Base-by-base conservation (phyloP, 2,888 invertebrate genomes). In the Priocnemis perturbator region DNA sequence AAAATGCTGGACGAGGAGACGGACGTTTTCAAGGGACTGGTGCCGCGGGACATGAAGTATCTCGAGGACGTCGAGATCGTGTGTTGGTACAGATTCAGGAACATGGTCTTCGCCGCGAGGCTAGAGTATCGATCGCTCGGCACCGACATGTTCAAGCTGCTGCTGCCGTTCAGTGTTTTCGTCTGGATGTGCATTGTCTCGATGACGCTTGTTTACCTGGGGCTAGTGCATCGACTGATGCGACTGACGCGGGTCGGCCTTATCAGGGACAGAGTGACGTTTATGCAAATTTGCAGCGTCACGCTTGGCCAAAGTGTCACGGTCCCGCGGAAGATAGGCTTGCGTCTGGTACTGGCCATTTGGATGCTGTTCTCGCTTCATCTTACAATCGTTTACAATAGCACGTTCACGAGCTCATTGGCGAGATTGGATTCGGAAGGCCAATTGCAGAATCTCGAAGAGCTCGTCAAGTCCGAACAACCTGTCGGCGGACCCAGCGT, bases 371-470 rank as follows among this genome's bases (percentile, higher is more conserved):
- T 69, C 60, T 67, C 66, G 7, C 57, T 73, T 15, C 62, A 64
- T 45, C 60, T 64, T 21, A 74, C 55, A 50, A 61, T 59, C 47
- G 20, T 70, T 19, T 79, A 75, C 23, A 67, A 64, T 47, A 71
- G 77, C 52, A 69, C 66, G 17, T 76, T 76, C 63, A 77, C 74
- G 52, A 75, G 76, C 48, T 71, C 63, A 2, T 30, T 79, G 26
- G 67, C 68, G 30, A 63, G 60, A 14, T 23, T 56, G 19, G 70
- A 63, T 9, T 47, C 23, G 11, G 65, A 64, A 37, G 59, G 67
- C 2, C 26, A 58, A 23, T 23, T 71, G 26, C 47, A 60, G 53
- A 59, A 62, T 30, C 63, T 75, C 19, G 15, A 56, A 44, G 66
- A 79, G 30, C 26, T 79, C 44, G 44, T 52, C 21, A 56, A 74